Conservation (phyloP, 1,140 invertebrate species). For the Heliconius eleuchia region DNA sequence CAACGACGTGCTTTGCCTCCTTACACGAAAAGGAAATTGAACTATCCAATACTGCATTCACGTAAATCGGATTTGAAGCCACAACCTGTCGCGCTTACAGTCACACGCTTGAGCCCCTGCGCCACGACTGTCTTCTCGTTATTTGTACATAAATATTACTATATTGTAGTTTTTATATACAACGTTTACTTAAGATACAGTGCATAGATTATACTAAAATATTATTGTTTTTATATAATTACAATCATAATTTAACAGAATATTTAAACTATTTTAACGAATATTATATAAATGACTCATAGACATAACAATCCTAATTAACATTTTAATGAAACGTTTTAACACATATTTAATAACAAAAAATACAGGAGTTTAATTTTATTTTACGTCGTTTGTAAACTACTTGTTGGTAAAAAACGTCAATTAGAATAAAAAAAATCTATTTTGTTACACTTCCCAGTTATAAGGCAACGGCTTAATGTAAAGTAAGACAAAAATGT, state of each 20-base stretch:
- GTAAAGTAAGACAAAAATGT: not conserved
- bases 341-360: not conserved
- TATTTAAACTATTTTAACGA: not conserved
- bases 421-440: not conserved
- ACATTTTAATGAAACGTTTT: conserved; percentile 3
- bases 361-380: conserved; percentile 1
- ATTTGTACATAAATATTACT: too few species aligned
- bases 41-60: too few species aligned
- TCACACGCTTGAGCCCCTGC: too few species aligned
- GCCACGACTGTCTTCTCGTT: too few species aligned
- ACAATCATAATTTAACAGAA: not conserved
- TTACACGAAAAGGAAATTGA: too few species aligned
- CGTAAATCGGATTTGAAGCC: too few species aligned
- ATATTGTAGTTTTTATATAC: not conserved
- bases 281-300: not conserved
- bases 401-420: not conserved
- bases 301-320: not conserved
- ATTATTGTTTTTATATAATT: not conserved
- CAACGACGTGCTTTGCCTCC: too few species aligned
- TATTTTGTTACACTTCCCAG: not conserved
- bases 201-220: not conserved
- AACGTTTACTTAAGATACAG: not conserved
- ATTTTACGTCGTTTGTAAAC: not conserved
- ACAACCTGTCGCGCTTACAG: too few species aligned
- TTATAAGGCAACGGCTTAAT: not conserved